Evolutionary conservation across 2,113 vertebrate species (phyloP).

Genomic region (Sitta europaea): DNA sequence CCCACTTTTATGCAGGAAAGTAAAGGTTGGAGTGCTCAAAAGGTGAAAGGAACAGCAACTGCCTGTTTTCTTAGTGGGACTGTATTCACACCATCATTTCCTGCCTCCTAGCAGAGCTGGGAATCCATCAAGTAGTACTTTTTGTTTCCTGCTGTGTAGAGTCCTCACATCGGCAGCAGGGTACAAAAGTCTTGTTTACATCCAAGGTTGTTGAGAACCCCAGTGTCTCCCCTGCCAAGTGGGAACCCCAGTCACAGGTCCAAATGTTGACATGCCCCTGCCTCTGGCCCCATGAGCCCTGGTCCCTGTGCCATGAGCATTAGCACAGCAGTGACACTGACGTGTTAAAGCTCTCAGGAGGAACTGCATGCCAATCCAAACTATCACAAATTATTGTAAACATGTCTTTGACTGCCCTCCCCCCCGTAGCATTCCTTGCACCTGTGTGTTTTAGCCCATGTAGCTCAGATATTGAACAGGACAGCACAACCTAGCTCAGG

Average conservation of each 20-base stretch:
- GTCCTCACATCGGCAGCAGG: background rate
- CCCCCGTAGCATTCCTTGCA: background rate
- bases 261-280: rapidly evolving
- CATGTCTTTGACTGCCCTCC: background rate
- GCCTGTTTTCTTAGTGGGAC: background rate
- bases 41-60: background rate
- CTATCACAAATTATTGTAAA: background rate
- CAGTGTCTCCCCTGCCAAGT: background rate
- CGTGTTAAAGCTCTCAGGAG: background rate
- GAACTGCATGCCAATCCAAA: background rate
- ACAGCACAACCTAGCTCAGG: background rate
- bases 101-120: background rate
- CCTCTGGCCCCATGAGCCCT: background rate
- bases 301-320: background rate
- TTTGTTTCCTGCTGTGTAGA: background rate
- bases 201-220: background rate
- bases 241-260: background rate
- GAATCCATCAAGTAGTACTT: background rate
- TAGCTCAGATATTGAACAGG: background rate
- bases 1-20: background rate
- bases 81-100: background rate
- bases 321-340: background rate
- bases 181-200: background rate
- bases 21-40: background rate
- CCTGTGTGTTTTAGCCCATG: background rate